Percentiles rank a stretch among this genome's conserved stretches.
phyloP scores from a whole-genome alignment of 2,797 vertebrate species.

The Choloepus didactylus region DNA sequence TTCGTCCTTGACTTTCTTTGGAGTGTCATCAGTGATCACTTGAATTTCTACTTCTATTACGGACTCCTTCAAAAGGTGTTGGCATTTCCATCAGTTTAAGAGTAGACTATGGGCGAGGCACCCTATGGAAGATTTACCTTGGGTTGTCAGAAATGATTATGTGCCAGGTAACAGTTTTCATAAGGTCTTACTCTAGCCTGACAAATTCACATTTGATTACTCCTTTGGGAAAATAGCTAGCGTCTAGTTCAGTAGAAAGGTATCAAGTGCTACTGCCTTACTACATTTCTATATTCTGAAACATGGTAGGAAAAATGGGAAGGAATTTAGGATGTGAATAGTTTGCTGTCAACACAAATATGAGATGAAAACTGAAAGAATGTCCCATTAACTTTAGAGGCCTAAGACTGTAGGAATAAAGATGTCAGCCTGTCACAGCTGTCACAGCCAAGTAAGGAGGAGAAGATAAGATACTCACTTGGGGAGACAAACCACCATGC shows the following conservation, averaged over 20 bases:
- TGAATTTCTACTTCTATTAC: slow-evolving; percentile 48
- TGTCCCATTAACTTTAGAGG: not conserved
- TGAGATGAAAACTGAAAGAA: not conserved
- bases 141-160: not conserved
- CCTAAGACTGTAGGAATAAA: not conserved
- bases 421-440: not conserved
- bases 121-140: not conserved
- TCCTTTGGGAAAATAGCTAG: not conserved
- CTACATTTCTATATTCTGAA: not conserved
- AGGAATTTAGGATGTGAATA: not conserved
- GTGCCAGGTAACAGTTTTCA: not conserved
- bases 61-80: not conserved
- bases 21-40: slow-evolving; percentile 2
- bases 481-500: not conserved
- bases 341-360: not conserved
- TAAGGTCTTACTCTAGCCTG: not conserved
- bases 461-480: not conserved
- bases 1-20: slow-evolving; percentile 35
- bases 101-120: not conserved
- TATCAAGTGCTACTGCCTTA: not conserved
- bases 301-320: not conserved
- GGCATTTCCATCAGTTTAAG: not conserved
- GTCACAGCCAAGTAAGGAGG: not conserved
- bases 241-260: not conserved
- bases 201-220: not conserved